Base-by-base conservation (phyloP, 2,888 invertebrate species). In the Folsomia candida region DNA sequence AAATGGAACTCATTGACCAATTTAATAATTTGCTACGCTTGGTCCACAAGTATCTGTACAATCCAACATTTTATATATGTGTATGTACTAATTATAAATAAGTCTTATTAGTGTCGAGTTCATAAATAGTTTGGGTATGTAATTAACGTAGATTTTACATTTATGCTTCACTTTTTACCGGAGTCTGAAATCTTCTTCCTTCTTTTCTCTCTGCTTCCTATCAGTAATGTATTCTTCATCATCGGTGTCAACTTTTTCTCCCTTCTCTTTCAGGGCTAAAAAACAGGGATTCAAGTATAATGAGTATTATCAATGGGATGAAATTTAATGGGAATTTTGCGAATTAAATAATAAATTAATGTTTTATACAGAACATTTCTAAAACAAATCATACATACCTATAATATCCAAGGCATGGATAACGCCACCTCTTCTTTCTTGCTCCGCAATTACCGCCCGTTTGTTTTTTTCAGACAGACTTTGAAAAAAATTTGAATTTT, bases 151-250 rank as follows among this genome's bases (percentile, higher is more conserved):
- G 47, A 18, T 9, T 11, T 47, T 54, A 20, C 11, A 20, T 54
- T 54, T 14, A 54, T 14, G 22, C 37, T n/a, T 57, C n/a, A 4
- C 14, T 60, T 60, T 60, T 25, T 4, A 37, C 37, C 18, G 27
- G 11, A 51, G 20, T 66, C 28, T 51, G 22, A 18, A 24, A 26
- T 66, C 63, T 22, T 64, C 63, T 1, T 29, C 14, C 63, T 65
- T 62, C 1, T 65, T 51, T 29, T 68, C 51, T 18, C 51, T 54
- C 47, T 67, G 70, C 57, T 68, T 29, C 24, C 66, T 68, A 27
- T 66, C 66, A 20, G 65, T 66, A 14, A 59, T 66, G 2, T 67
- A 62, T 1, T 28, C 47, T 18, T 71, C 70, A 14, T 68, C 73
- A 22, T 71, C 69, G 20, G n/a, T 24, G 3, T 64, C 63, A 3